These are phyloP conservation scores for Eilema depressum DNA, from an alignment of 2,888 invertebrate genomes.

Conservation along the genomic window DNA sequence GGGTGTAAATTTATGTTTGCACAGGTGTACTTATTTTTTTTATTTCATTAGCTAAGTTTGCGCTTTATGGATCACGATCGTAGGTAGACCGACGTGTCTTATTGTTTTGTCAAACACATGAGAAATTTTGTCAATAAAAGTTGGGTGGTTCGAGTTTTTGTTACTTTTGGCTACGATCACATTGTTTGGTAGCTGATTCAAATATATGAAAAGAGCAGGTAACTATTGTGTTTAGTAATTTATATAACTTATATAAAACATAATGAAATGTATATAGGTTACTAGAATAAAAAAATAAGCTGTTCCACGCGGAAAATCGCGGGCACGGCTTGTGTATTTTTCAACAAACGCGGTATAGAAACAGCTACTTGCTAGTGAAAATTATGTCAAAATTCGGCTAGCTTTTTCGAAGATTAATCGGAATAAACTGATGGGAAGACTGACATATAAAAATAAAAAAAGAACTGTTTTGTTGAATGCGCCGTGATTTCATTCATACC, in stretches of 20 bases:
- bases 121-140: conserved; percentile 82
- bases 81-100: conserved; percentile 80
- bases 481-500: no score
- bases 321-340: no score
- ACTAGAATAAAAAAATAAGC: no score
- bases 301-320: no score
- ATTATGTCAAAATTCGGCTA: no score
- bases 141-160: conserved; percentile 73
- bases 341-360: no score
- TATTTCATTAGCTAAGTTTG: conserved; percentile 87
- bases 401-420: no score
- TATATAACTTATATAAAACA: neutral
- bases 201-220: neutral
- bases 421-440: no score
- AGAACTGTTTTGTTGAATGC: no score
- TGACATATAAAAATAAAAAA: no score
- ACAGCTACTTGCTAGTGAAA: no score
- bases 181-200: neutral
- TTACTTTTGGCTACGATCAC: conserved; percentile 9
- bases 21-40: conserved; percentile 77
- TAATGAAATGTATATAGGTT: no score
- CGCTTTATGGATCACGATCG: conserved; percentile 84
- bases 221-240: neutral
- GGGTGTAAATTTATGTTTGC: conserved; percentile 54
- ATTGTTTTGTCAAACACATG: conserved; percentile 84